A percentile compares a stretch with the other conserved stretches of the same genome.
These are phyloP conservation scores for Drosophila pachea DNA, from an alignment of 1,140 invertebrate genomes.

Conservation along the genomic window DNA sequence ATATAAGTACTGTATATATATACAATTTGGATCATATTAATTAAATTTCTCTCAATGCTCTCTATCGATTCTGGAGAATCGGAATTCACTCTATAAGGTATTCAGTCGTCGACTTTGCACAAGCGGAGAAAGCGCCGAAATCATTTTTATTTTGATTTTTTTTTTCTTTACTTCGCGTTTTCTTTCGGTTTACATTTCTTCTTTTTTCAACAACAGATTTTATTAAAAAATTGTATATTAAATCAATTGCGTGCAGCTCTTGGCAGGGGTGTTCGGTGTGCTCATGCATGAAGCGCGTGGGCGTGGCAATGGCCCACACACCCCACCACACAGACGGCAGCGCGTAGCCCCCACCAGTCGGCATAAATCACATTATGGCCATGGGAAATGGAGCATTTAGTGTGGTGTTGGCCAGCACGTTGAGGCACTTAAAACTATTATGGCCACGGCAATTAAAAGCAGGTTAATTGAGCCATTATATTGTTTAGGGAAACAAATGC, in stretches of 20 bases:
- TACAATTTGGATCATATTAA: too few species aligned
- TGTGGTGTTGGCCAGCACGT: neutral
- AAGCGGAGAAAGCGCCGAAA: neutral
- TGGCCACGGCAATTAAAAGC: constrained; percentile 11
- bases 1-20: too few species aligned
- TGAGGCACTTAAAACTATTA: constrained; percentile 5
- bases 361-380: constrained; percentile 37
- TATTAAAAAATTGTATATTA: constrained; percentile 77
- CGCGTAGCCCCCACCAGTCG: constrained; percentile 9
- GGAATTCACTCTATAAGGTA: neutral
- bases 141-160: constrained; percentile 12
- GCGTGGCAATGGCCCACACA: constrained; percentile 2
- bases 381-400: constrained; percentile 15
- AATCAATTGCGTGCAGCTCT: constrained; percentile 75
- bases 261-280: constrained; percentile 62
- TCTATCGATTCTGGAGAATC: too few species aligned
- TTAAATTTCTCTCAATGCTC: too few species aligned
- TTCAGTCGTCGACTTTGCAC: neutral
- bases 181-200: constrained; percentile 37
- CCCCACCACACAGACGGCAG: too few species aligned
- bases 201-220: constrained; percentile 59
- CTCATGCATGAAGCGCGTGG: constrained; percentile 52
- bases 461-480: constrained; percentile 9
- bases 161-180: constrained; percentile 26
- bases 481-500: neutral